phyloP scores from a whole-genome alignment of 2,888 invertebrate species.

The Hylaea fasciaria region DNA sequence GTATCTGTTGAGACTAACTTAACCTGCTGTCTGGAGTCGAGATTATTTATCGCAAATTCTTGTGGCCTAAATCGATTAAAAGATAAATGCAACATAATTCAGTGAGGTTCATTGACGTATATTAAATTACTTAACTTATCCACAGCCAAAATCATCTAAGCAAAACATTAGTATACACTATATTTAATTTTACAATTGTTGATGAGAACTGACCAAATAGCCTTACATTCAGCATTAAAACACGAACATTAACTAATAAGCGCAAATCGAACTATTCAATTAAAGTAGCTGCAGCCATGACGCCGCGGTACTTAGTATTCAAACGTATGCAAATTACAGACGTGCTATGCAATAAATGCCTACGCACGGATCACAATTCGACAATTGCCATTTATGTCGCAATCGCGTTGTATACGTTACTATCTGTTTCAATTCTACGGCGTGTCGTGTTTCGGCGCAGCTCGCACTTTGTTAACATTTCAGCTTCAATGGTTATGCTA shows the following conservation, averaged over 20 bases:
- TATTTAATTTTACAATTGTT: no score
- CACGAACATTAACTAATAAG: constrained; percentile 68
- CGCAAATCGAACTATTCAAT: constrained; percentile 82
- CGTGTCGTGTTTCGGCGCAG: constrained; percentile 19
- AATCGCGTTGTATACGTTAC: constrained; percentile 63
- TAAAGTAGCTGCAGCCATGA: constrained; percentile 79
- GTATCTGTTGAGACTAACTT: constrained; percentile 45
- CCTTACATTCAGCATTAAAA: constrained; percentile 30
- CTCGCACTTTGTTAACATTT: constrained; percentile 15
- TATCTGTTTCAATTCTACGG: constrained; percentile 40
- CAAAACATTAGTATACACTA: no score
- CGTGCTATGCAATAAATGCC: constrained; percentile 84
- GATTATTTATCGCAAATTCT: constrained; percentile 21
- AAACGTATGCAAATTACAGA: constrained; percentile 84
- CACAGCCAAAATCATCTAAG: no score
- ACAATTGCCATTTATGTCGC: constrained; percentile 81
- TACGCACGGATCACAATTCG: constrained; percentile 83
- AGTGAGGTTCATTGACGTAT: no score
- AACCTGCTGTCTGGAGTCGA: constrained; percentile 32
- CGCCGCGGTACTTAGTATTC: constrained; percentile 80
- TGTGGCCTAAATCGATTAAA: not conserved
- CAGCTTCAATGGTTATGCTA: constrained; percentile 9
- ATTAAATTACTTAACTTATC: no score
- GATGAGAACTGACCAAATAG: no score
- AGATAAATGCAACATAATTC: not conserved